phyloP scores from a whole-genome alignment of 2,888 invertebrate species.

The Ornithoptera priamus region DNA sequence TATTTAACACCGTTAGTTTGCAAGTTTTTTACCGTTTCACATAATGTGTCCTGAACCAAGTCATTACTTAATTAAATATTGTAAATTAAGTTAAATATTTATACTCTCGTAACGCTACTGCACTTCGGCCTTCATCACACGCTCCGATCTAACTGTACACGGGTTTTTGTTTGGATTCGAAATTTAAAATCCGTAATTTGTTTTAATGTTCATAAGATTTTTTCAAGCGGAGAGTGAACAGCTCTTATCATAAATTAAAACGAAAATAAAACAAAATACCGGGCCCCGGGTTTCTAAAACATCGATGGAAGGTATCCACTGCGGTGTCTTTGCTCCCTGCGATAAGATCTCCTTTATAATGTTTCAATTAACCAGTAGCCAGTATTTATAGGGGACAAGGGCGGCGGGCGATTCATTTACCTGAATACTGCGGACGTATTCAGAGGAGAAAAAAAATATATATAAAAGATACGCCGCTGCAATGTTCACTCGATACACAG shows the following conservation, averaged over 20 bases:
- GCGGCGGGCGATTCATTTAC: conserved; percentile 62
- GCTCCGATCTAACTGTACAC: conserved; percentile 14
- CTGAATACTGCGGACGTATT: conserved; percentile 47
- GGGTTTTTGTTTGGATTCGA: conserved; percentile 1
- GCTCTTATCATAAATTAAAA: conserved; percentile 36
- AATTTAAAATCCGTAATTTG: conserved; percentile 23
- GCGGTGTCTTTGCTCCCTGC: conserved; percentile 61
- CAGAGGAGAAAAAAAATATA: conserved; percentile 49
- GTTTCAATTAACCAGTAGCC: conserved; percentile 80
- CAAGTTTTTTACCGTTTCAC: no score
- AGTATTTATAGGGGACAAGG: conserved; percentile 72
- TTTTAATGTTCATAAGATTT: conserved; percentile 17
- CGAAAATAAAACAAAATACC: conserved; percentile 43
- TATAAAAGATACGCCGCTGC: conserved; percentile 46
- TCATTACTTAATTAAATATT: background rate
- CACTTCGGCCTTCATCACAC: conserved; percentile 9
- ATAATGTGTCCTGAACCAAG: no score
- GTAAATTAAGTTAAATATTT: conserved; percentile 7
- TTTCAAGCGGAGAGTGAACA: conserved; percentile 27
- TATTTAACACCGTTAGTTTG: no score
- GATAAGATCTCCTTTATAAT: conserved; percentile 76
- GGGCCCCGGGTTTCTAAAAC: conserved; percentile 53
- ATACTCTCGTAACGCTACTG: conserved; percentile 8
- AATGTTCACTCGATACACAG: conserved; percentile 41
- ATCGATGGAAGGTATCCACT: conserved; percentile 45